Conservation (phyloP, 2,888 invertebrate species). For the Nesidiocoris tenuis region DNA sequence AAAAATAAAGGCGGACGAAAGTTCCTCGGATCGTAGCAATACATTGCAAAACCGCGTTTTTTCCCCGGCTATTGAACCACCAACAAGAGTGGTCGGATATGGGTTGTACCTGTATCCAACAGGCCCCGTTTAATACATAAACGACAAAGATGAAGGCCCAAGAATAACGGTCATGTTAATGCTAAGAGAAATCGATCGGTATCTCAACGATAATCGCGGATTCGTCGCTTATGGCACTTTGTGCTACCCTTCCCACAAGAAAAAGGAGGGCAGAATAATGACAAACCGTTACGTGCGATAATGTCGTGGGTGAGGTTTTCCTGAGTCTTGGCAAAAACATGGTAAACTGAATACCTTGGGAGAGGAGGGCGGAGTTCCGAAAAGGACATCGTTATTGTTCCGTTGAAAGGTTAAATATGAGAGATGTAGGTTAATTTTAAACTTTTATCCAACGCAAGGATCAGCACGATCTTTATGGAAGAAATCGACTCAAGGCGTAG, state of each 20-base stretch:
- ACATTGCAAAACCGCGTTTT: no score
- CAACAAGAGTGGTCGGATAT: neutral
- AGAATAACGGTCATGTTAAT: neutral
- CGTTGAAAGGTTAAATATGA: slow-evolving; percentile 12
- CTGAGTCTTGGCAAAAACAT: neutral
- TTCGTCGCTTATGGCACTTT: neutral
- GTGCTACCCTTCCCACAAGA: neutral
- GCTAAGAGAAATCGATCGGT: neutral
- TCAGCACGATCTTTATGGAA: slow-evolving; percentile 25
- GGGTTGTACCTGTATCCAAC: neutral
- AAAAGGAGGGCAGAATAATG: neutral
- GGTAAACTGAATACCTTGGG: neutral
- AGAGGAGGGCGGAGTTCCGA: neutral
- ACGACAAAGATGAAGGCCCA: no score
- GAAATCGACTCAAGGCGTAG: slow-evolving; percentile 28
- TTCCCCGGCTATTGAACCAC: neutral
- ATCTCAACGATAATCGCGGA: neutral
- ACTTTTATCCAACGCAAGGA: slow-evolving; percentile 19
- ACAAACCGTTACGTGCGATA: neutral
- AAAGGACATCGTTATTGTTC: slow-evolving; percentile 32
- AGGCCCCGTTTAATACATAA: no score
- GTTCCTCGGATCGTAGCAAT: no score
- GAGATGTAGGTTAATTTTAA: slow-evolving; percentile 29
- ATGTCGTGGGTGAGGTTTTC: neutral
- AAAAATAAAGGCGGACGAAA: no score